Conservation (phyloP, 2,113 vertebrate species). For the Paramormyrops kingsleyae region DNA sequence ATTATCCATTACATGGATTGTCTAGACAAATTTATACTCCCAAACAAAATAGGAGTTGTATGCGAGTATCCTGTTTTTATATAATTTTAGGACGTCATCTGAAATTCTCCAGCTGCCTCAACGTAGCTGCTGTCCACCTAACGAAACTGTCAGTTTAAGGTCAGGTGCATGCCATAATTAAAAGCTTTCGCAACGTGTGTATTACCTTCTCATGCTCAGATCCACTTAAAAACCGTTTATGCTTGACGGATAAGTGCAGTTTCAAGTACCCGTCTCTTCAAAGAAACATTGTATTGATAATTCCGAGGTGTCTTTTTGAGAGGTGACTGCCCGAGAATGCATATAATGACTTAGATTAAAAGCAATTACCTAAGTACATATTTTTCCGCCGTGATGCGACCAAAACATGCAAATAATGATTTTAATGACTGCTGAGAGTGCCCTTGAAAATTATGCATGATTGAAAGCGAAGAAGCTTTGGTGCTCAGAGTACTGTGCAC, state of each 20-base stretch:
- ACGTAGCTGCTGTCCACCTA: neutral
- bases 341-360: conserved; percentile 13
- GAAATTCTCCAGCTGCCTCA: neutral
- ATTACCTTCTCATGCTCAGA: neutral
- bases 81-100: neutral
- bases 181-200: neutral
- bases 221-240: neutral
- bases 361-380: neutral
- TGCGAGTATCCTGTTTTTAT: neutral
- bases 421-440: neutral
- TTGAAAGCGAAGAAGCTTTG: neutral
- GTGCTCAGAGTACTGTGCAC: neutral
- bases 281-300: neutral
- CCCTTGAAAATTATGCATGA: neutral
- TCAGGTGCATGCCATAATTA: neutral
- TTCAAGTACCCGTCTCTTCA: neutral
- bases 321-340: neutral
- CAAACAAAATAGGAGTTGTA: neutral
- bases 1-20: neutral
- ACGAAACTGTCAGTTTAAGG: neutral
- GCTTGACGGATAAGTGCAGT: neutral
- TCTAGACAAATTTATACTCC: neutral
- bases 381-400: neutral
- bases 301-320: neutral
- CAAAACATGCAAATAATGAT: neutral